Evolutionary conservation across 2,888 invertebrate species (phyloP).

Genomic region (Epiperipatus broadwayi): DNA sequence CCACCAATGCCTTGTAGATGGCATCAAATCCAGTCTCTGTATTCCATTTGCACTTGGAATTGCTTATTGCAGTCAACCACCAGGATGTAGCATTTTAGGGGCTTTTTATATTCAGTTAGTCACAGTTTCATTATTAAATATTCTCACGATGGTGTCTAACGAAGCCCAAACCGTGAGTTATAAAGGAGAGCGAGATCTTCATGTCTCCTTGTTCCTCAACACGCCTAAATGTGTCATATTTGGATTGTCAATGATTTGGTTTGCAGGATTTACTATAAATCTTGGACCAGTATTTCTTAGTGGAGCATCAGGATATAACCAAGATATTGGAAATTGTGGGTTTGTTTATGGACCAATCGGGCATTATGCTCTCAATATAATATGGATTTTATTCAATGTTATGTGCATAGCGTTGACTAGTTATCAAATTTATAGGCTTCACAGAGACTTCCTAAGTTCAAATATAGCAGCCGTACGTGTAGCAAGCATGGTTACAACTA

Average conservation of each 20-base stretch:
- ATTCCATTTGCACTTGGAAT: too few relatives aligned
- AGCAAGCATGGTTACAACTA: conserved; percentile 52
- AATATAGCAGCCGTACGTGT: conserved; percentile 64
- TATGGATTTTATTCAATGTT: conserved; percentile 72
- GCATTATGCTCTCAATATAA: conserved; percentile 70
- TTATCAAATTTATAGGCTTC: conserved; percentile 55
- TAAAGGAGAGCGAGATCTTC: too few relatives aligned
- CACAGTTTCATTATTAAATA: conserved; percentile 73
- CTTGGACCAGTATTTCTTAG: conserved; percentile 67
- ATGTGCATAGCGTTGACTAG: conserved; percentile 63
- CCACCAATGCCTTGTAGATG: conserved; percentile 65
- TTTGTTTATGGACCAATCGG: conserved; percentile 65
- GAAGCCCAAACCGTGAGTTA: too few relatives aligned
- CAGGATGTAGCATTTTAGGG: conserved; percentile 68
- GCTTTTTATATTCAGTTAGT: conserved; percentile 69
- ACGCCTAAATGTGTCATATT: conserved; percentile 74
- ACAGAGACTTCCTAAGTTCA: too few relatives aligned
- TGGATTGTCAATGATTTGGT: conserved; percentile 82
- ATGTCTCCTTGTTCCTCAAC: too few relatives aligned
- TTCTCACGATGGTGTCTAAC: too few relatives aligned
- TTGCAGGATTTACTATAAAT: conserved; percentile 72
- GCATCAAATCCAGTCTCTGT: conserved; percentile 56
- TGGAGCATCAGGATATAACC: conserved; percentile 60
- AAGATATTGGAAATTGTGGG: conserved; percentile 56
- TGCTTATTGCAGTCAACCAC: too few relatives aligned